Evolutionary conservation across 2,113 vertebrate species (phyloP).

Genomic region (Rhabdomys dilectus): DNA sequence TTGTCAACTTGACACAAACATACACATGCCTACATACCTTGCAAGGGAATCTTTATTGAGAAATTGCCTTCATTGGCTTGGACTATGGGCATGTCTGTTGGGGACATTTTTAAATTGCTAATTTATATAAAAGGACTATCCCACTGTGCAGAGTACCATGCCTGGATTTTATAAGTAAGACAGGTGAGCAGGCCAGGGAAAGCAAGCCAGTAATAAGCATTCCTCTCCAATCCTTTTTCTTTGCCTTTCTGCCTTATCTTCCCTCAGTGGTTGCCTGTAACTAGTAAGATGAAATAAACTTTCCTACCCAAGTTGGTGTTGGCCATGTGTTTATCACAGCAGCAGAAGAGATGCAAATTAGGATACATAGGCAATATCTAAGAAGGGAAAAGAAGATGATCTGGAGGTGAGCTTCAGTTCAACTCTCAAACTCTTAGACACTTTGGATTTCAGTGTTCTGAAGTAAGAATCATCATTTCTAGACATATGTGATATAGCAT

Average conservation of each 20-base stretch:
- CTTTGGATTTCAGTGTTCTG: conserved; percentile 20
- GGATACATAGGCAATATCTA: background rate
- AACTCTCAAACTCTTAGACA: conserved; percentile 23
- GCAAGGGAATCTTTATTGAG: background rate
- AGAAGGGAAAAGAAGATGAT: conserved; percentile 11
- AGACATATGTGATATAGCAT: conserved; percentile 6
- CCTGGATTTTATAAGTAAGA: background rate
- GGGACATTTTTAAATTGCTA: background rate
- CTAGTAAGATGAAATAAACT: background rate
- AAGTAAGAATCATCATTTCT: conserved; percentile 5
- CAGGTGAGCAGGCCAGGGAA: background rate
- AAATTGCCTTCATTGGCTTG: background rate
- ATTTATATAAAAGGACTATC: background rate
- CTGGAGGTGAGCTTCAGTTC: conserved; percentile 23
- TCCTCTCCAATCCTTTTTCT: background rate
- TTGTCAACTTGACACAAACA: background rate
- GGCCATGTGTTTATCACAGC: background rate
- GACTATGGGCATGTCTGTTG: background rate
- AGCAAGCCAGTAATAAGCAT: background rate
- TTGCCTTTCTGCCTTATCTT: background rate
- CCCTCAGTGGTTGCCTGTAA: background rate
- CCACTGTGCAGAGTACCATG: background rate
- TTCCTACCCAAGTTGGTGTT: background rate
- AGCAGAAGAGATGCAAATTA: background rate
- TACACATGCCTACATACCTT: background rate